A percentile compares a stretch with the other conserved stretches of the same genome.
These are phyloP conservation scores for Apteryx owenii DNA, from an alignment of 2,113 vertebrate genomes.

Conservation along the genomic window DNA sequence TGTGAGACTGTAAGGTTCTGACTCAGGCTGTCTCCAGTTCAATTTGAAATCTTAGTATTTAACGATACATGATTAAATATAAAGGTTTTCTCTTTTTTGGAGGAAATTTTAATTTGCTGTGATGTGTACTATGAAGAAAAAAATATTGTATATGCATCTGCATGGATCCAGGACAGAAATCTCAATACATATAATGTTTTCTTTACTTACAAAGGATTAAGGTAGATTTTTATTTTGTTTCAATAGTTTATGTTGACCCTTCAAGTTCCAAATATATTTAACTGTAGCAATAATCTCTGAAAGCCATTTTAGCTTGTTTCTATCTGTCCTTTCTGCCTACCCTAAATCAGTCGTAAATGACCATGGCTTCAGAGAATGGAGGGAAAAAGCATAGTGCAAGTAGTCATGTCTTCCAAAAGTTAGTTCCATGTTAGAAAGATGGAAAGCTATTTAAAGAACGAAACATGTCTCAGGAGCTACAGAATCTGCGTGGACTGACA, in stretches of 20 bases:
- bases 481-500: slow-evolving; percentile 3
- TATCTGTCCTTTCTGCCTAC: neutral
- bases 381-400: neutral
- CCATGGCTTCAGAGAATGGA: neutral
- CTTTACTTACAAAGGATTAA: neutral
- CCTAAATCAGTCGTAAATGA: neutral
- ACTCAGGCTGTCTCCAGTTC: neutral
- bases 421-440: neutral
- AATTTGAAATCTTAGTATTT: neutral
- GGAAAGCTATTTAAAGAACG: slow-evolving; percentile 33
- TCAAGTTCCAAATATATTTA: neutral
- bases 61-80: neutral
- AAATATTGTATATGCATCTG: neutral
- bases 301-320: neutral
- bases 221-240: neutral
- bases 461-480: neutral
- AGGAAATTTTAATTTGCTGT: neutral
- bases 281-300: neutral
- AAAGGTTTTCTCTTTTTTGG: neutral
- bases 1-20: neutral
- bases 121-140: neutral
- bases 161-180: neutral
- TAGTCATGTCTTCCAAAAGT: neutral
- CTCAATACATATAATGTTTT: neutral
- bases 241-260: neutral